These are phyloP conservation scores for Lycorma delicatula DNA, from an alignment of 1,140 invertebrate species.

Conservation along the genomic window DNA sequence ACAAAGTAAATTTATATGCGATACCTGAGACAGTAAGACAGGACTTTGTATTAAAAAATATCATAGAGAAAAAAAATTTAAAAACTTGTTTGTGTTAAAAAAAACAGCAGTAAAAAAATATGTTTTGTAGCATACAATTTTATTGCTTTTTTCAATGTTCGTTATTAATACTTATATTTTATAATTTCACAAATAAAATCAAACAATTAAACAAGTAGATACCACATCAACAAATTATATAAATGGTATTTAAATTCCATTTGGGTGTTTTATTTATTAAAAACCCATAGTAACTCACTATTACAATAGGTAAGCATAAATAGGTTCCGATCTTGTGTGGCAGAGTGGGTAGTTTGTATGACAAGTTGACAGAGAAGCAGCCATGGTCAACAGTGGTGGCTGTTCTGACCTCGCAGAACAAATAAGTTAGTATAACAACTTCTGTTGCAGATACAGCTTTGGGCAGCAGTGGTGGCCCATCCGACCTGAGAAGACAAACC, in stretches of 20 bases:
- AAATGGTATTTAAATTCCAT: neutral
- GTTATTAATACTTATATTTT: neutral
- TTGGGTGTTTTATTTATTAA: neutral
- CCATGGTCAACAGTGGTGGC: neutral
- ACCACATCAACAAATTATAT: no score
- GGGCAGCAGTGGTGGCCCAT: neutral
- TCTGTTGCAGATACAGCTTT: neutral
- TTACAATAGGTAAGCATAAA: neutral
- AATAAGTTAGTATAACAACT: neutral
- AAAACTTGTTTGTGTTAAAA: neutral
- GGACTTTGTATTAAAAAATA: no score
- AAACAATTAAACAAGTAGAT: no score
- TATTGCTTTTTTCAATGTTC: neutral
- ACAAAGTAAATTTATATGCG: no score
- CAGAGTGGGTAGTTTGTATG: neutral
- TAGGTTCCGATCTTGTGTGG: neutral
- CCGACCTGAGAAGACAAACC: neutral
- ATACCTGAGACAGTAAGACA: no score
- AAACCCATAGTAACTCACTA: neutral
- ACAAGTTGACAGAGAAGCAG: neutral
- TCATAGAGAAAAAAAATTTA: conserved; percentile 7
- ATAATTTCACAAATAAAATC: neutral
- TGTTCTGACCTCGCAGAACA: neutral
- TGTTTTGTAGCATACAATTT: neutral
- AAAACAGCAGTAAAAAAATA: neutral